Evolutionary conservation across 2,797 vertebrate species (phyloP).

Genomic region (Anabas testudineus): DNA sequence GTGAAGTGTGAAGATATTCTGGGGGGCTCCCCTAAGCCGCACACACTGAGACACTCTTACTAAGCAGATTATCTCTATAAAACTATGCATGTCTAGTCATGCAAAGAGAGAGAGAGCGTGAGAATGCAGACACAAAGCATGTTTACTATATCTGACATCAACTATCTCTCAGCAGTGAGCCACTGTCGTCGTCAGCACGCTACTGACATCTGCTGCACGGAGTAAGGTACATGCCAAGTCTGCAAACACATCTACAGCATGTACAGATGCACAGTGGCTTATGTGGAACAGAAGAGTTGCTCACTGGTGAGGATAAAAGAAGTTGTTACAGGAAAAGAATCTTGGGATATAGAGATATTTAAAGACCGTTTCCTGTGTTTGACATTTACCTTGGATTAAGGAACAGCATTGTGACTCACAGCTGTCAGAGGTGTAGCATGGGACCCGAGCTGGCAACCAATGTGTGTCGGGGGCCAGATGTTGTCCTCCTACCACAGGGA

Average conservation of each 20-base stretch:
- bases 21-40: constrained; percentile 45
- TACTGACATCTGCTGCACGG: constrained; percentile 74
- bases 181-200: constrained; percentile 18
- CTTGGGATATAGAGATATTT: constrained; percentile 68
- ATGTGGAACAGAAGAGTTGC: background rate
- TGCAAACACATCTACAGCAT: background rate
- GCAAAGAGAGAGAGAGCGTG: constrained; percentile 52
- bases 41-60: constrained; percentile 59
- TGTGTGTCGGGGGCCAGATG: constrained; percentile 70
- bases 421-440: constrained; percentile 70
- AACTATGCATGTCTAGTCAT: constrained; percentile 77
- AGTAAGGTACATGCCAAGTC: constrained; percentile 18
- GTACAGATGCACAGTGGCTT: background rate
- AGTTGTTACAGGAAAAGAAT: constrained; percentile 57
- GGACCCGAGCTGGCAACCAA: constrained; percentile 56
- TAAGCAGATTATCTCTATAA: constrained; percentile 81
- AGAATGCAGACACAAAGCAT: constrained; percentile 70
- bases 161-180: background rate
- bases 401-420: constrained; percentile 78
- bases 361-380: constrained; percentile 76
- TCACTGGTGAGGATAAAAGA: constrained; percentile 38
- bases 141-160: constrained; percentile 55
- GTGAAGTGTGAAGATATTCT: background rate
- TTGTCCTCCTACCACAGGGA: constrained; percentile 70
- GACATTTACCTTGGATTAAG: constrained; percentile 81